Evolutionary conservation across 2,113 vertebrate species (phyloP).

Genomic region (Prionailurus bengalensis): DNA sequence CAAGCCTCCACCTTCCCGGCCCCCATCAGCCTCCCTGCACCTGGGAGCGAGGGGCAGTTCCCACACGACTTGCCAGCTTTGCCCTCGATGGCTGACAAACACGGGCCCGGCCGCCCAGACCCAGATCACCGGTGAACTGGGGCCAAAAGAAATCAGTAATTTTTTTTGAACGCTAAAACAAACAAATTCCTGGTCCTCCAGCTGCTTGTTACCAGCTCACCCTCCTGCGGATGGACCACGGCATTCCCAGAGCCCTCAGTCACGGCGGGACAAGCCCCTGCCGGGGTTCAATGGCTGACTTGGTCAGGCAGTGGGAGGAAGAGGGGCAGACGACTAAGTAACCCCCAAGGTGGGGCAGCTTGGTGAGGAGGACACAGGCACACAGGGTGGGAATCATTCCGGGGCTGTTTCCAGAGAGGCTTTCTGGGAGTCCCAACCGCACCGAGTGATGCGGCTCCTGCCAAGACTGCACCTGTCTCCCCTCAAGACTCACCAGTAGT

Average conservation of each 20-base stretch:
- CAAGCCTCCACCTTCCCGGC: not conserved
- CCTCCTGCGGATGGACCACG: rapidly evolving
- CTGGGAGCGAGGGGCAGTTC: not conserved
- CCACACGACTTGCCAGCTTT: not conserved
- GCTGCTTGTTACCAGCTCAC: not conserved
- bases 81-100: not conserved
- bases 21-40: not conserved
- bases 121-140: not conserved
- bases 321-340: not conserved
- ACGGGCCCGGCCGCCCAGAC: not conserved
- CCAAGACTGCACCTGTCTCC: not conserved
- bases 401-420: not conserved
- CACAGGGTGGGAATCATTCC: not conserved
- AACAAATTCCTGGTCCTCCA: not conserved
- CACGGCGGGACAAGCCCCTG: not conserved
- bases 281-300: not conserved
- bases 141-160: not conserved
- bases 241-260: not conserved
- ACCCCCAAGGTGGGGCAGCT: not conserved
- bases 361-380: not conserved
- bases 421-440: not conserved
- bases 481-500: constrained; percentile 76
- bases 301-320: rapidly evolving
- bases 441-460: not conserved
- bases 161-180: not conserved